A percentile compares a stretch with the other conserved stretches of the same genome.
These are phyloP conservation scores for Porites australiensis DNA, from an alignment of 64 coral and sea anemone species.

Conservation along the genomic window DNA sequence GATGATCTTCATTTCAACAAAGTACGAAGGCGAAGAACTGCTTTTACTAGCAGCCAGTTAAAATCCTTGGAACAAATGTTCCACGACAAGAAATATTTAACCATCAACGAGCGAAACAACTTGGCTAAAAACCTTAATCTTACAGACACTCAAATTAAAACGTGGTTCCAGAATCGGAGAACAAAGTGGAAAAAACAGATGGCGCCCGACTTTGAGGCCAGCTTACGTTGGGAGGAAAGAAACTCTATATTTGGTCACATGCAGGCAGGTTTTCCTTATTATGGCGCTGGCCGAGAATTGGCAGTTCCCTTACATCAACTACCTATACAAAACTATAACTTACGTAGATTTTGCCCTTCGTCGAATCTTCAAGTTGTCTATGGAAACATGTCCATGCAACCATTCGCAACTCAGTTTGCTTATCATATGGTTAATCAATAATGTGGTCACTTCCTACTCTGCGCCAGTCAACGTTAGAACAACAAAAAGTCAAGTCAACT, in stretches of 20 bases:
- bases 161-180: conserved; percentile 98
- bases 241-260: conserved; percentile 54
- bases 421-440: neutral
- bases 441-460: too few relatives aligned
- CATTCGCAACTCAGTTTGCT: neutral
- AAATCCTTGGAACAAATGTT: conserved; percentile 98
- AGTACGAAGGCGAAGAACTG: conserved; percentile 82
- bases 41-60: conserved; percentile 95
- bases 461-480: too few relatives aligned
- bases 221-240: conserved; percentile 59
- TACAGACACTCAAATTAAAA: conserved; percentile 96
- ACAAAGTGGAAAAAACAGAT: conserved; percentile 98
- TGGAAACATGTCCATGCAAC: conserved; percentile 54
- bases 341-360: conserved; percentile 61
- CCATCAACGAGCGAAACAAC: conserved; percentile 92
- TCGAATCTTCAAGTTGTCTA: conserved; percentile 76
- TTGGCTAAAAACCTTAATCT: conserved; percentile 90
- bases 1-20: conserved; percentile 68
- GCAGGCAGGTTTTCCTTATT: conserved; percentile 36
- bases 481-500: too few relatives aligned
- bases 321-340: conserved; percentile 43
- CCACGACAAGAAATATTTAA: conserved; percentile 93
- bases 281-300: neutral
- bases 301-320: conserved; percentile 21
- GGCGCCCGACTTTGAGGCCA: conserved; percentile 76